Conservation (phyloP, 2,888 invertebrate species). For the Drosophila testacea region DNA sequence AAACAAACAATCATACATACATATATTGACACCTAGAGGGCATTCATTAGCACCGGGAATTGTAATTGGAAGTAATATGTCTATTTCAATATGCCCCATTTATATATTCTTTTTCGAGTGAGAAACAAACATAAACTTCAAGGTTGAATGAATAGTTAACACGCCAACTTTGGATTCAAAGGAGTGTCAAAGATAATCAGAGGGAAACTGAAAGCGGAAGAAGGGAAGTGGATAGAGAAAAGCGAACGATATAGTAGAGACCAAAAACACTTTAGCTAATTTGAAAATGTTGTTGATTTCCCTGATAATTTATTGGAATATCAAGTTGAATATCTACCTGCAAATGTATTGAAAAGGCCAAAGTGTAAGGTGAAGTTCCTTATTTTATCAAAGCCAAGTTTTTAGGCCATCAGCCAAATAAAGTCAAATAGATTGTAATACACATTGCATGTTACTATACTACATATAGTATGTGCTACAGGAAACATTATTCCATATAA, state of each 20-base stretch:
- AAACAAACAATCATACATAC: neutral
- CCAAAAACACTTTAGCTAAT: conserved; percentile 12
- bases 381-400: neutral
- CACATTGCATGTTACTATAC: no score
- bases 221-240: neutral
- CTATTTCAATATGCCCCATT: conserved; percentile 31
- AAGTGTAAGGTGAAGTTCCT: neutral
- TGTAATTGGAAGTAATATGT: conserved; percentile 58
- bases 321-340: neutral
- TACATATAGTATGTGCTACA: no score
- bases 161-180: conserved; percentile 18
- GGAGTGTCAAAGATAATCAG: conserved; percentile 28
- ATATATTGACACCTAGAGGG: conserved; percentile 51
- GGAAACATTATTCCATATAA: no score
- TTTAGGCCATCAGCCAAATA: no score
- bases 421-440: no score
- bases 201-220: neutral
- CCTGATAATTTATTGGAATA: neutral
- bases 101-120: neutral
- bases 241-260: neutral
- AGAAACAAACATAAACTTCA: conserved; percentile 15
- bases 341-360: neutral
- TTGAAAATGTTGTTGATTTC: conserved; percentile 2
- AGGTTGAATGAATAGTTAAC: conserved; percentile 50
- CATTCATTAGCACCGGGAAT: conserved; percentile 47